phyloP scores from a whole-genome alignment of 1,140 invertebrate species.

The Chironomus tepperi region DNA sequence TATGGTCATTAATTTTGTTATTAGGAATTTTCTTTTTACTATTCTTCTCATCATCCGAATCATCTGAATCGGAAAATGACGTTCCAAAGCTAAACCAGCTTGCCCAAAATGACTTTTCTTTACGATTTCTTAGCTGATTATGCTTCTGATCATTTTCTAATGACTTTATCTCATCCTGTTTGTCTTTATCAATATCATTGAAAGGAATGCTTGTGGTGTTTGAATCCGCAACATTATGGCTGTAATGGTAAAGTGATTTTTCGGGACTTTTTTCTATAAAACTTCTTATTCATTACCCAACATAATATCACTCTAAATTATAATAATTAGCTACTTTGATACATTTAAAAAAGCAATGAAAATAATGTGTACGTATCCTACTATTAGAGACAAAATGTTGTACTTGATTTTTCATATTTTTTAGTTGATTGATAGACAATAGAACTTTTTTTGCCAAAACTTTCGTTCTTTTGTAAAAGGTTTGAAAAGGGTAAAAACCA shows the following conservation, averaged over 20 bases:
- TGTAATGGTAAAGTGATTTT: slow-evolving; percentile 12
- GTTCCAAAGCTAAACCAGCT: slow-evolving; percentile 17
- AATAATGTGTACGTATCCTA: too few species aligned
- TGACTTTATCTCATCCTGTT: background rate
- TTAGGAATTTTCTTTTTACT: background rate
- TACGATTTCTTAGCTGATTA: background rate
- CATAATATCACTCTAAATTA: too few species aligned
- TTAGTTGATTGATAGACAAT: too few species aligned
- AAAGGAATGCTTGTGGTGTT: background rate
- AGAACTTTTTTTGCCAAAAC: too few species aligned
- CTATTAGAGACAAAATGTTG: too few species aligned
- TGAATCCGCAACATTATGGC: background rate
- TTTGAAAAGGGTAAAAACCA: too few species aligned
- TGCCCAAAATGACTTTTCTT: background rate
- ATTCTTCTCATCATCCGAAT: background rate
- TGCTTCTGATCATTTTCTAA: background rate
- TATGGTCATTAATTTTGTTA: background rate
- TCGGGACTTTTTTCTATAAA: too few species aligned
- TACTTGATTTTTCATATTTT: too few species aligned
- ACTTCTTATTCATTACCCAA: background rate
- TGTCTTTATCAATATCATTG: background rate
- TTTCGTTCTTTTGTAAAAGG: too few species aligned
- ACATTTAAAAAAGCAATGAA: too few species aligned
- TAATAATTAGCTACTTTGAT: too few species aligned
- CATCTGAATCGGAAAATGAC: background rate